A percentile compares a stretch with the other conserved stretches of the same genome.
Evolutionary conservation across 2,113 vertebrate species (phyloP).

Genomic region (Calyptomena viridis): DNA sequence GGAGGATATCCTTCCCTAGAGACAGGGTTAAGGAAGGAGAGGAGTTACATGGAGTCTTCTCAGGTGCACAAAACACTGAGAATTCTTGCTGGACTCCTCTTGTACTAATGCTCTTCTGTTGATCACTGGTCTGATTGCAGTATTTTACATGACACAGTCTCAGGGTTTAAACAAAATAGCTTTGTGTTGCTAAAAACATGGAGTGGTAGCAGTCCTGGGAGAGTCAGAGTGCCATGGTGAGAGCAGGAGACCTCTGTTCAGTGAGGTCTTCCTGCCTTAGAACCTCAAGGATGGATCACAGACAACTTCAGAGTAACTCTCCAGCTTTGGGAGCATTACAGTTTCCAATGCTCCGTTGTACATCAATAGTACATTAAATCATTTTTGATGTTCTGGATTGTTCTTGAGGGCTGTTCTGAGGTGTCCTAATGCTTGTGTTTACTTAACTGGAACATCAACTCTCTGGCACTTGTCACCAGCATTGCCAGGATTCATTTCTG

Average conservation of each 20-base stretch:
- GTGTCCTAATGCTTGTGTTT: background rate
- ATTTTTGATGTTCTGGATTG: background rate
- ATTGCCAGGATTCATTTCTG: background rate
- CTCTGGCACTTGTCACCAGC: constrained; percentile 12
- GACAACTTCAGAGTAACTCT: background rate
- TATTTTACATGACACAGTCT: background rate
- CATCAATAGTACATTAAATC: background rate
- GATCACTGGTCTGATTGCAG: background rate
- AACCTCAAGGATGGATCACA: background rate
- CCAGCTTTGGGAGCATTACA: background rate
- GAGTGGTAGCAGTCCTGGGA: background rate
- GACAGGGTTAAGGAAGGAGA: background rate
- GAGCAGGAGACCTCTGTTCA: background rate
- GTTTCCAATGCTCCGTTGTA: background rate
- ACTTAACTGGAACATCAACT: background rate
- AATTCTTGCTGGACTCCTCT: background rate
- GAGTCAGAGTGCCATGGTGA: background rate
- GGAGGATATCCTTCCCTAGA: background rate
- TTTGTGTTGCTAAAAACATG: background rate
- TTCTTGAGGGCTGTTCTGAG: background rate
- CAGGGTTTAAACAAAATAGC: background rate
- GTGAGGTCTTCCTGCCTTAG: background rate
- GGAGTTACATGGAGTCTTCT: background rate
- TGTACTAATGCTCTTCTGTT: background rate
- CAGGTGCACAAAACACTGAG: background rate